Conservation (phyloP, 2,113 vertebrate genomes). For the Actenoides hombroni region DNA sequence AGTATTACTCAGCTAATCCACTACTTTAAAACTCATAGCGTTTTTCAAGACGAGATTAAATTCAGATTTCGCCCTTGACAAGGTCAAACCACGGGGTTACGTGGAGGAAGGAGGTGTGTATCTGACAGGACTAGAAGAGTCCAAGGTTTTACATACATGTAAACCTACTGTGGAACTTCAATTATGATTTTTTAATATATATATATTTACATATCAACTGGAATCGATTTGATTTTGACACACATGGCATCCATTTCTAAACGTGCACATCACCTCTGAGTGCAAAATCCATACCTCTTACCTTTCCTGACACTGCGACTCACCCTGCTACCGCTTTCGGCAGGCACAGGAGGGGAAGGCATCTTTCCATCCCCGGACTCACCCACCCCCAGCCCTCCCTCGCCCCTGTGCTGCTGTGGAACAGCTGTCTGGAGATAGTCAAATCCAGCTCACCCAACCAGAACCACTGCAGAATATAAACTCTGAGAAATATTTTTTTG, state of each 20-base stretch:
- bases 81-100: constrained; percentile 76
- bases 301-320: constrained; percentile 42
- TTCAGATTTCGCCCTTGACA: constrained; percentile 78
- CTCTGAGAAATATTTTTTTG: neutral
- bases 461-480: constrained; percentile 35
- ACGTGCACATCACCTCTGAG: constrained; percentile 22
- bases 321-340: neutral
- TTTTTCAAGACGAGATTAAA: constrained; percentile 69
- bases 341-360: neutral
- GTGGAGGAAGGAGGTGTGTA: constrained; percentile 64
- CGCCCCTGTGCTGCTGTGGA: constrained; percentile 17
- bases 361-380: neutral
- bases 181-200: neutral
- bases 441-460: neutral
- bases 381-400: neutral
- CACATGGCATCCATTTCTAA: constrained; percentile 54
- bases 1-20: constrained; percentile 95
- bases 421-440: neutral
- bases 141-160: constrained; percentile 24
- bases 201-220: constrained; percentile 45
- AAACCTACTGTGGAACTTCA: constrained; percentile 35
- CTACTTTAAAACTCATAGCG: constrained; percentile 83
- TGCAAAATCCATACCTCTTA: constrained; percentile 67
- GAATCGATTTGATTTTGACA: constrained; percentile 68
- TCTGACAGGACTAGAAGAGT: constrained; percentile 54